A percentile compares a stretch with the other conserved stretches of the same genome.
Evolutionary conservation across 2,797 vertebrate genomes (phyloP).

Genomic region (Bradypodion pumilum): DNA sequence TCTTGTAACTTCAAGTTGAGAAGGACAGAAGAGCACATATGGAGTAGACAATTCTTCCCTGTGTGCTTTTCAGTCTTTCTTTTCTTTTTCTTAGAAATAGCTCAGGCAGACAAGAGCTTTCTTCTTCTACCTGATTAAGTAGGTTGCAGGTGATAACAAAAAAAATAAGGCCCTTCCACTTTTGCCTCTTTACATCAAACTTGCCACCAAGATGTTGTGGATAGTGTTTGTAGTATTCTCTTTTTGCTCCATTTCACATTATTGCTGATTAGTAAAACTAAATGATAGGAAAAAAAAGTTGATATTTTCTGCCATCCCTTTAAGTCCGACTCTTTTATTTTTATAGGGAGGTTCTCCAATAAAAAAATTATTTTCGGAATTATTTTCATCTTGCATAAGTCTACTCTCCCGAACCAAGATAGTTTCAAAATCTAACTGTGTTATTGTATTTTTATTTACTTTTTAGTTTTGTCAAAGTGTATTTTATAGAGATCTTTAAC

Average conservation of each 20-base stretch:
- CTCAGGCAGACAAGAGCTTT: not conserved
- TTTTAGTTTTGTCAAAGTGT: no score
- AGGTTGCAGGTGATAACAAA: not conserved
- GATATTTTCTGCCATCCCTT: no score
- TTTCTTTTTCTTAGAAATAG: not conserved
- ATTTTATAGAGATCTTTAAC: no score
- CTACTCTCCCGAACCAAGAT: no score
- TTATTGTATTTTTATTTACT: no score
- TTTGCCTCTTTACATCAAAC: no score
- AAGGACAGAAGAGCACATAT: no score
- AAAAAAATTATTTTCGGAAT: no score
- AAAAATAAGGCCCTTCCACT: not conserved
- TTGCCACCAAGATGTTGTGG: not conserved
- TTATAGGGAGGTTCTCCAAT: no score
- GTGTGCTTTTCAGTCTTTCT: not conserved
- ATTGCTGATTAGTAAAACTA: not conserved
- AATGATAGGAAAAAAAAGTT: not conserved
- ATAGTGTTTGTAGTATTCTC: not conserved
- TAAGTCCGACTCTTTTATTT: no score
- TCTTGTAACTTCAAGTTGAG: not conserved
- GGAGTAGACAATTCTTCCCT: not conserved
- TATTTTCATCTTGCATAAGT: no score
- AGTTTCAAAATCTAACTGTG: no score
- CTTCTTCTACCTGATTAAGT: not conserved
- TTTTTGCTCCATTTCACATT: not conserved